Base-by-base conservation (phyloP, 2,113 vertebrate species). In the Poicephalus meyeri region DNA sequence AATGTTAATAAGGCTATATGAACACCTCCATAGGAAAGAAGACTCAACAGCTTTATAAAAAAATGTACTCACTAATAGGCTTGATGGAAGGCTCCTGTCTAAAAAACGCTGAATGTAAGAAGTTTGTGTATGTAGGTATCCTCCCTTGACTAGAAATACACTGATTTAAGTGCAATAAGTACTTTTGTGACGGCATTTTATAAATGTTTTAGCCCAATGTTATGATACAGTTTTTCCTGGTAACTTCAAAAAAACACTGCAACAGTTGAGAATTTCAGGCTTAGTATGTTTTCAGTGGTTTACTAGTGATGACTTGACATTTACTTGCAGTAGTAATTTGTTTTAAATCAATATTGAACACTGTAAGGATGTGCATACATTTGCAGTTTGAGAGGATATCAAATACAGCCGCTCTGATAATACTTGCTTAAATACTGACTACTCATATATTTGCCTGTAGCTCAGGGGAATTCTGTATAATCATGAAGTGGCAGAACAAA, bases 291-390 rank as follows among this genome's bases (percentile, higher is more conserved):
- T 87, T 91, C 56, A 49, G 61, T 80, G 39, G 77, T 92, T 92
- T 89, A 52, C 77, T 80, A 47, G 88, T 55, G 69, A 69, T 69
- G 76, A 50, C 71, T 94, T 91, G 90, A 86, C 94, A 84, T 94
- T 95, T 96, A 58, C 86, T 91, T 92, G 65, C 29, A 39, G 80
- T 46, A 82, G 70, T 90, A 87, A 81, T 94, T 86, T 94, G 68
- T 93, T 95, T 52, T 76, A 96, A 95, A 69, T 95, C 96, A 92
- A 88, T 96, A 92, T 93, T 89, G 83, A 93, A 65, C 80, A 42
- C 49, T 50, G 41, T 86, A 91, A 93, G 86, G 80, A 66, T 92
- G 65, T 95, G 66, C 80, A 85, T 91, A 91, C 66, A 70, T 68
- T 68, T 92, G 39, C 13, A 58, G 73, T 90, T 94, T 84, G 83